phyloP scores from a whole-genome alignment of 2,113 vertebrate species.

The Crotalus viridis region DNA sequence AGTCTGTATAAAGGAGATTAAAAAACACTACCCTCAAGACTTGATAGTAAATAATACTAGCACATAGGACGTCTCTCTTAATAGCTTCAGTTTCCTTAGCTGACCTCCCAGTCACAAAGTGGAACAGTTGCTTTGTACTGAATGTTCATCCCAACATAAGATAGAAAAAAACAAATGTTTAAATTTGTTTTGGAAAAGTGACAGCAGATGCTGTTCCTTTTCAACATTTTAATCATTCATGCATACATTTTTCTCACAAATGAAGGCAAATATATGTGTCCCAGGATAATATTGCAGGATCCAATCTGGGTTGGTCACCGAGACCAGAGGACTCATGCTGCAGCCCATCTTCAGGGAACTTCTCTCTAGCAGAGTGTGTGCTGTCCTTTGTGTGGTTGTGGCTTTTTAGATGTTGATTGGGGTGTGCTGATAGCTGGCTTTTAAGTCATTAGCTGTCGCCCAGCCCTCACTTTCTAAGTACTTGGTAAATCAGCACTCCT shows the following conservation, averaged over 20 bases:
- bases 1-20: neutral
- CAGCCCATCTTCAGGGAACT: neutral
- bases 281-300: neutral
- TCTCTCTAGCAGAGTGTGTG: neutral
- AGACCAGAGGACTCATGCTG: neutral
- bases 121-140: neutral
- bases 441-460: neutral
- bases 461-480: neutral
- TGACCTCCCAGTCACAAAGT: neutral
- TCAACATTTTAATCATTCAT: neutral
- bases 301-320: neutral
- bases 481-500: neutral
- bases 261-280: neutral
- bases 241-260: neutral
- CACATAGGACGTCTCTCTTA: neutral
- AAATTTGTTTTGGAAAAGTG: neutral
- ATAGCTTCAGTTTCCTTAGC: neutral
- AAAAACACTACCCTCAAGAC: neutral
- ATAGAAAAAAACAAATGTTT: neutral
- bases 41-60: neutral
- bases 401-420: neutral
- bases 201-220: neutral
- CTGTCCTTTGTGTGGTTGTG: neutral
- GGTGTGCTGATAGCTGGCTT: neutral
- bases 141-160: neutral